These are phyloP conservation scores for Cossypha heuglini DNA, from an alignment of 2,797 vertebrate species.

Conservation along the genomic window DNA sequence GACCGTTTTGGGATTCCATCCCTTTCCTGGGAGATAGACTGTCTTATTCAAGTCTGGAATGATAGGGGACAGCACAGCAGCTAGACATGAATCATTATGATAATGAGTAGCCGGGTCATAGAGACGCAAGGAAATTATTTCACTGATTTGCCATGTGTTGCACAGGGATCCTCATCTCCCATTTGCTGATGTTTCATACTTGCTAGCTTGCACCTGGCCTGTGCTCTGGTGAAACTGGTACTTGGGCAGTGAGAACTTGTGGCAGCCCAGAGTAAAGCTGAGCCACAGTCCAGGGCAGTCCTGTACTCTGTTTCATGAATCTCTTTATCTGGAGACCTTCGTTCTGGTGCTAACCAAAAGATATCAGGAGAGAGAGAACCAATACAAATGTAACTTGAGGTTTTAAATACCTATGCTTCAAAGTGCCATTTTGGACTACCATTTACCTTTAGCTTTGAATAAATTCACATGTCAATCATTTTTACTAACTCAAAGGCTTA, in stretches of 20 bases:
- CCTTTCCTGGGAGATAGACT: background rate
- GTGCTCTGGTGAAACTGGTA: background rate
- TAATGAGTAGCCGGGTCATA: background rate
- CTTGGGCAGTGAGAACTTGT: background rate
- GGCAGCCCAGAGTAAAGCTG: background rate
- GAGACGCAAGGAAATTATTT: background rate
- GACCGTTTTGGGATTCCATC: background rate
- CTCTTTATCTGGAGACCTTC: background rate
- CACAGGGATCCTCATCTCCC: background rate
- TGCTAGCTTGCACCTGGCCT: background rate
- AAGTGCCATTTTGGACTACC: background rate
- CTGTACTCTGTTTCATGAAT: background rate
- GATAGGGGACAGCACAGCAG: background rate
- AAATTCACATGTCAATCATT: conserved; percentile 64
- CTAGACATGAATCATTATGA: background rate
- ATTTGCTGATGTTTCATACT: background rate
- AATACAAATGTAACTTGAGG: background rate
- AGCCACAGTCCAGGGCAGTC: background rate
- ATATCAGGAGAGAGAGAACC: background rate
- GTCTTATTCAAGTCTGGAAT: background rate
- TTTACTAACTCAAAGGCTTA: conserved; percentile 52
- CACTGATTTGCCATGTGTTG: background rate
- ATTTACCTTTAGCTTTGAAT: conserved; percentile 23
- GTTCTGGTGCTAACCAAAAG: background rate
- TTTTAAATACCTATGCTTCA: background rate